Conservation (phyloP, 1,140 invertebrate genomes). For the Goniozus legneri region DNA sequence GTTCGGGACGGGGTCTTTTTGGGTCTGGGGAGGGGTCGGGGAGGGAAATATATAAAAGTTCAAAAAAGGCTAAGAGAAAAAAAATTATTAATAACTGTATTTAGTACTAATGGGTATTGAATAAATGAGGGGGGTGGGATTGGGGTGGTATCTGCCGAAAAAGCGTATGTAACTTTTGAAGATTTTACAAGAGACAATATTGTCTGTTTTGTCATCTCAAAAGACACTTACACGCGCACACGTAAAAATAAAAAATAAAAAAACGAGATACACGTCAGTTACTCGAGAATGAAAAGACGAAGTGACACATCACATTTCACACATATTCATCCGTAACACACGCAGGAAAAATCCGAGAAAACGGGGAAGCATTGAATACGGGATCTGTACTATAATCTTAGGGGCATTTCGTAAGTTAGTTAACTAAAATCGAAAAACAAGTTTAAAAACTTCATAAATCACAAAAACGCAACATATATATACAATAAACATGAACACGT, state of each 20-base stretch:
- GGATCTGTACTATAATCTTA: slow-evolving; percentile 39
- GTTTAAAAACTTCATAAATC: too few species aligned
- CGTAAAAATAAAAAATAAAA: background rate
- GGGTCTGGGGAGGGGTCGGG: slow-evolving; percentile 8
- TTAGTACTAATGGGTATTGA: slow-evolving; percentile 1
- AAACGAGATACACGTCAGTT: too few species aligned
- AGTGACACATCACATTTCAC: too few species aligned
- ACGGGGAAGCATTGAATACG: background rate
- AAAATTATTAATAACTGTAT: slow-evolving; percentile 22
- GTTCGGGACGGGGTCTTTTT: slow-evolving; percentile 11
- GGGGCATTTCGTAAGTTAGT: slow-evolving; percentile 38
- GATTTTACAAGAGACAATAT: slow-evolving; percentile 37
- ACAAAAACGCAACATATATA: background rate
- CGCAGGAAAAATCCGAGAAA: background rate
- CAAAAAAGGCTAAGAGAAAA: slow-evolving; percentile 30
- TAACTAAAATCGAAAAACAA: slow-evolving; percentile 14
- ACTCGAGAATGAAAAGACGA: slow-evolving; percentile 4
- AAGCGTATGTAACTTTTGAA: slow-evolving; percentile 38
- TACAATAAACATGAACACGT: background rate
- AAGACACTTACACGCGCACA: background rate
- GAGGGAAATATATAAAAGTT: slow-evolving; percentile 37
- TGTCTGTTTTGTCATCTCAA: background rate
- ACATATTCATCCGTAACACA: background rate
- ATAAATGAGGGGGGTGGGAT: background rate
- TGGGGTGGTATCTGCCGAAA: background rate